These are phyloP conservation scores for Argynnis bischoffii DNA, from an alignment of 2,888 invertebrate species.

Conservation along the genomic window DNA sequence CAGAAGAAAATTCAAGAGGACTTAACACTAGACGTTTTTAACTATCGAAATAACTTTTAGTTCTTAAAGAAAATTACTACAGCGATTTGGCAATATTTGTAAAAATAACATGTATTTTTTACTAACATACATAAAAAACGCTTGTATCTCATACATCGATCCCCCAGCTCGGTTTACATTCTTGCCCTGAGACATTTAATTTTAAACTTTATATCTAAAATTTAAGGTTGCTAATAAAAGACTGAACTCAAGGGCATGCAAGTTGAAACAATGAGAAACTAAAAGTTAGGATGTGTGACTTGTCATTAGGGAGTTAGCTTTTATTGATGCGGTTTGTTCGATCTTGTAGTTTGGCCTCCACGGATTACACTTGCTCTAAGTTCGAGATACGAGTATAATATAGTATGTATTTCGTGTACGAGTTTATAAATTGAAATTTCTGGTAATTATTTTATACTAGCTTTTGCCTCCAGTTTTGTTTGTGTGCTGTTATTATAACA, in stretches of 20 bases:
- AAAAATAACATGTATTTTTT: too few relatives aligned
- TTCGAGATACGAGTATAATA: conserved; percentile 9
- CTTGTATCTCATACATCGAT: conserved; percentile 7
- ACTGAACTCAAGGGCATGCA: conserved; percentile 12
- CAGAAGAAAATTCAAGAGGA: too few relatives aligned
- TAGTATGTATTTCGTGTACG: neutral
- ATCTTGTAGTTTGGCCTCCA: conserved; percentile 32
- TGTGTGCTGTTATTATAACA: too few relatives aligned
- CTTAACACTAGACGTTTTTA: too few relatives aligned
- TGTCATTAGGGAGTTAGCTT: conserved; percentile 41
- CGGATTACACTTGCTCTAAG: conserved; percentile 24
- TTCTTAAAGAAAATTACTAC: too few relatives aligned
- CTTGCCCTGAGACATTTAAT: neutral
- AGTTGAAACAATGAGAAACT: conserved; percentile 38
- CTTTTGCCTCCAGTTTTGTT: too few relatives aligned
- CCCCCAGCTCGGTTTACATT: neutral
- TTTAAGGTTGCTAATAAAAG: conserved; percentile 1
- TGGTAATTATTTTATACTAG: too few relatives aligned
- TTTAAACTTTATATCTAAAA: neutral
- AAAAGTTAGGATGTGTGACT: conserved; percentile 40
- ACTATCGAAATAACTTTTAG: too few relatives aligned
- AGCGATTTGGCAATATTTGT: too few relatives aligned
- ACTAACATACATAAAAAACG: conserved; percentile 1
- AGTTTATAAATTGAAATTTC: too few relatives aligned
- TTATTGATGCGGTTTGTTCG: conserved; percentile 38